Conservation (phyloP, 2,113 vertebrate genomes). For the Dasypus novemcinctus region DNA sequence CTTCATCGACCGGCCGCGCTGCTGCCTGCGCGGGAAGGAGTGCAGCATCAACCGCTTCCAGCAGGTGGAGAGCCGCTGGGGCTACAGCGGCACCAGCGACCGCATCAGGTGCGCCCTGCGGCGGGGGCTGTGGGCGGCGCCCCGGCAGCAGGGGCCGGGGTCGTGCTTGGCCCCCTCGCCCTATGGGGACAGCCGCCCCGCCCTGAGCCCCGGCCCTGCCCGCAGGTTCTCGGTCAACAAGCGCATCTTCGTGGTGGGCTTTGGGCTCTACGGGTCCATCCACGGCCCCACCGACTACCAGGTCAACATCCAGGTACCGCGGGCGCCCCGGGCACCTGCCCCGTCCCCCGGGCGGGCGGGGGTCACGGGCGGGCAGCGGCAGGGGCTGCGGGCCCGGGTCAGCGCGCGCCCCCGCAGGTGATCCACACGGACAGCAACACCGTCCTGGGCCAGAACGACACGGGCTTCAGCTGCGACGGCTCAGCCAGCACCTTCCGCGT, state of each 20-base stretch:
- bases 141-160: fast-evolving
- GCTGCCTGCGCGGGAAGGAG: slow-evolving; percentile 97
- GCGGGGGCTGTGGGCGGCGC: background rate
- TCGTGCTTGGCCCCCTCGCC: no score
- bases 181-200: no score
- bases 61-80: slow-evolving; percentile 99
- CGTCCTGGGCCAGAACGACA: slow-evolving; percentile 96
- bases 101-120: slow-evolving; percentile 90
- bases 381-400: no score
- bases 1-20: slow-evolving; percentile 96
- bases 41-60: slow-evolving; percentile 97
- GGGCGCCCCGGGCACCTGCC: background rate
- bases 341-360: background rate
- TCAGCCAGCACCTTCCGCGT: slow-evolving; percentile 97
- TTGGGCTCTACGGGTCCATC: slow-evolving; percentile 96
- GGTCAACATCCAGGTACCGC: slow-evolving; percentile 94
- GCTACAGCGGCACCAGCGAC: slow-evolving; percentile 97
- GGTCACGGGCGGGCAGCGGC: background rate
- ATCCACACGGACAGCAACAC: slow-evolving; percentile 99
- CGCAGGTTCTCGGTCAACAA: slow-evolving; percentile 94
- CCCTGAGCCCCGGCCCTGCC: background rate
- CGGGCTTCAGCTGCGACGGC: slow-evolving; percentile 97
- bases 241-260: slow-evolving; percentile 96
- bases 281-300: slow-evolving; percentile 97
- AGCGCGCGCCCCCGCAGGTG: slow-evolving; percentile 83